Evolutionary conservation across 2,888 invertebrate genomes (phyloP).

Genomic region (Eumerus sabulonum): DNA sequence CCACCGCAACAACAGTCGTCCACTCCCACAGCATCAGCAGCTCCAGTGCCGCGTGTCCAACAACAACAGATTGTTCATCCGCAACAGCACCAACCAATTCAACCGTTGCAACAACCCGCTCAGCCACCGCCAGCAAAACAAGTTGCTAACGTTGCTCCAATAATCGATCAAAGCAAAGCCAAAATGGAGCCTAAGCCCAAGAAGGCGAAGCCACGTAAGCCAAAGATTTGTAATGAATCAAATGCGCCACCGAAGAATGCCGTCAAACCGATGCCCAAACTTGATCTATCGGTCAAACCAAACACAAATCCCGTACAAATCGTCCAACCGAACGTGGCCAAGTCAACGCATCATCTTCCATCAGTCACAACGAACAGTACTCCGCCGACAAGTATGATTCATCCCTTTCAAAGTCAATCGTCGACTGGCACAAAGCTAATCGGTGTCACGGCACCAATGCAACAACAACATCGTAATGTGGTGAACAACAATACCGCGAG

Average conservation of each 20-base stretch:
- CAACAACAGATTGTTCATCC: constrained; percentile 78
- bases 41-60: constrained; percentile 70
- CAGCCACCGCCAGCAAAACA: constrained; percentile 74
- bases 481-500: constrained; percentile 35
- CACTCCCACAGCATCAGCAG: constrained; percentile 49
- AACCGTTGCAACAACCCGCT: constrained; percentile 71
- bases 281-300: constrained; percentile 77
- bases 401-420: constrained; percentile 76
- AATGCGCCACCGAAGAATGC: constrained; percentile 74
- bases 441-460: constrained; percentile 78
- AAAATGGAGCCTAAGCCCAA: constrained; percentile 73
- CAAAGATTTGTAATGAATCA: constrained; percentile 62
- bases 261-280: constrained; percentile 78
- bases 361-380: constrained; percentile 72
- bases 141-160: constrained; percentile 78
- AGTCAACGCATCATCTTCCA: constrained; percentile 38
- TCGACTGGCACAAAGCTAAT: constrained; percentile 77
- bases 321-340: constrained; percentile 77
- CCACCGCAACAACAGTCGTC: constrained; percentile 71
- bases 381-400: constrained; percentile 71
- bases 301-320: constrained; percentile 78
- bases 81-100: constrained; percentile 71
- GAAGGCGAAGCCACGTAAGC: constrained; percentile 72
- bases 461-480: constrained; percentile 73
- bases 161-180: constrained; percentile 78